Conservation (phyloP, 2,888 invertebrate species). For the Hemistola chrysoprasaria region DNA sequence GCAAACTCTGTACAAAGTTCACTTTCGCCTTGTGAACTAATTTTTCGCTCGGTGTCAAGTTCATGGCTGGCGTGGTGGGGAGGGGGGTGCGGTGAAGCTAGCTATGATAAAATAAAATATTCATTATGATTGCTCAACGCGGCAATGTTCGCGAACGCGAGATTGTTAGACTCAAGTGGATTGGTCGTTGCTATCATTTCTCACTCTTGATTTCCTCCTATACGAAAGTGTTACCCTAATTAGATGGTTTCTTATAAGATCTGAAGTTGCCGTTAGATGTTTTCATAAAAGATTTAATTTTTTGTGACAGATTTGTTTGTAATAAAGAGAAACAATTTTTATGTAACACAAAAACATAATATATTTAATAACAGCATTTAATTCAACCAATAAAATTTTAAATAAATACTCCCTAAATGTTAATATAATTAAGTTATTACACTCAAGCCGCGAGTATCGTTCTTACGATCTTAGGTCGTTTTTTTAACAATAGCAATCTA, state of each 20-base stretch:
- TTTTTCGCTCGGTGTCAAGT: conserved; percentile 81
- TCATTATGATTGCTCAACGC: conserved; percentile 80
- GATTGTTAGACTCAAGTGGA: conserved; percentile 36
- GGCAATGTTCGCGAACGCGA: conserved; percentile 65
- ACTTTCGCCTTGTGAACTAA: conserved; percentile 81
- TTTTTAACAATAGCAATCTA: no score
- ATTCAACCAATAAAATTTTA: no score
- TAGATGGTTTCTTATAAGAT: background rate
- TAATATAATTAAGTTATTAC: no score
- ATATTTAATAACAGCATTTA: no score
- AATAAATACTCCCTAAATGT: no score
- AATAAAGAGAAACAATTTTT: no score
- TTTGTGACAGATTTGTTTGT: no score
- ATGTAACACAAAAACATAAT: no score
- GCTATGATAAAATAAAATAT: conserved; percentile 81
- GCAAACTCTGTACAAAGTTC: conserved; percentile 79
- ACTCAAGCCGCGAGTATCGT: no score
- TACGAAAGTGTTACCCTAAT: background rate
- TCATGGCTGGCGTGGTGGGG: conserved; percentile 58
- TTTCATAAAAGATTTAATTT: no score
- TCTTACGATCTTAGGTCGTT: no score
- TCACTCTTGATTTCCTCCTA: background rate
- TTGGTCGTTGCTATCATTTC: conserved; percentile 38
- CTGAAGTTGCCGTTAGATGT: no score
- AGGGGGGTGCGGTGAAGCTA: conserved; percentile 34